Percentiles rank a stretch among this genome's conserved stretches.
Evolutionary conservation across 2,888 invertebrate species (phyloP).

Genomic region (Altica lythri): DNA sequence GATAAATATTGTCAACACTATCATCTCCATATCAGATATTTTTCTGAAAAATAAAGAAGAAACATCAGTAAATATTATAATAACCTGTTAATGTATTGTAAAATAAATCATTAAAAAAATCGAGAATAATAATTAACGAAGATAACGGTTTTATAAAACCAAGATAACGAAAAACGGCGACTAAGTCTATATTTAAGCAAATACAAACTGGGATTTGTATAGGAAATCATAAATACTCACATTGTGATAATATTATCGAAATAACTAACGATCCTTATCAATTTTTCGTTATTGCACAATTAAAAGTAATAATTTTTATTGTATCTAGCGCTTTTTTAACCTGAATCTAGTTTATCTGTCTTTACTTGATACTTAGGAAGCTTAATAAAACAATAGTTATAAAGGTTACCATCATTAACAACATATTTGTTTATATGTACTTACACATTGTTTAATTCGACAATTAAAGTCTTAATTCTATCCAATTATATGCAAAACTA

Average conservation of each 20-base stretch:
- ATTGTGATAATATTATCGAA: too few relatives aligned
- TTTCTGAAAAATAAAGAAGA: conserved; percentile 39
- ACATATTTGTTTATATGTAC: background rate
- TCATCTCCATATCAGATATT: conserved; percentile 39
- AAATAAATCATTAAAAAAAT: conserved; percentile 41
- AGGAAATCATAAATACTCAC: conserved; percentile 28
- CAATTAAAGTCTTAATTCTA: too few relatives aligned
- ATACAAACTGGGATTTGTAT: conserved; percentile 28
- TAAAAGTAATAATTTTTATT: too few relatives aligned
- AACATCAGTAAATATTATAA: conserved; percentile 40
- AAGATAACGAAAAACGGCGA: conserved; percentile 38
- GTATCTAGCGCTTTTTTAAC: background rate
- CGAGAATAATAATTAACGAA: conserved; percentile 38
- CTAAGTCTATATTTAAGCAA: conserved; percentile 33
- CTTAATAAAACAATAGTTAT: background rate
- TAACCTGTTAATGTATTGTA: conserved; percentile 41
- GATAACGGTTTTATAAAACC: conserved; percentile 38
- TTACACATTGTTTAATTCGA: background rate
- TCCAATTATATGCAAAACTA: too few relatives aligned
- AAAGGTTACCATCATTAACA: background rate
- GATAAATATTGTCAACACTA: conserved; percentile 40
- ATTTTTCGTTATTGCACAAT: conserved; percentile 44
- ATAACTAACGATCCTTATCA: too few relatives aligned
- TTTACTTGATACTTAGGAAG: background rate
- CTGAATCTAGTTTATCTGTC: background rate